Base-by-base conservation (phyloP, 1,140 invertebrate genomes). In the Dendroctonus valens region DNA sequence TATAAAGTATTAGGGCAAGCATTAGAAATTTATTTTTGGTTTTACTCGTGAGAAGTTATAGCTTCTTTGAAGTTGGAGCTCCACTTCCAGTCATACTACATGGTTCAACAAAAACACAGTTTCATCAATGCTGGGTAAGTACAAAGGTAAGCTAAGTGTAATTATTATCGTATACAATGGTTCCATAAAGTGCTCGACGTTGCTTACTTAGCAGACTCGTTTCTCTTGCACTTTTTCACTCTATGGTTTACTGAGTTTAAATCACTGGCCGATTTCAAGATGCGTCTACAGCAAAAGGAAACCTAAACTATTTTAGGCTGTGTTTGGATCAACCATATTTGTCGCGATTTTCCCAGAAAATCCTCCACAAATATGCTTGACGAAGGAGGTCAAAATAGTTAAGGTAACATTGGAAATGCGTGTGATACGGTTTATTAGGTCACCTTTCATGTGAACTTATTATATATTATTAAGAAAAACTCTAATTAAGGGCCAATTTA, bases 21-120 rank as follows among this genome's bases (percentile, higher is more conserved):
- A 78, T 75, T 50, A 61, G 75, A 67, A 75, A 72, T 71, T 67
- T 72, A 70, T 70, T 68, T 74, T 59, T 71, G 70, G 70, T 73
- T 63, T 79, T 79, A 79, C 77, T 79, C 77, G 72, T 79, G 76
- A 75, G 75, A 72, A 71, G 85, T 90, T 85, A 94, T 91, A 83
- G 91, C 91, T 87, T 94, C 90, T 87, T 88, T 91, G 91, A 94
- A 94, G 90, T 93, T 89, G 84, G 90, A 86, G 87, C 91, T 93
- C 89, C 91, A 90, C 86, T 91, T 91, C 92, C 92, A 94, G 85
- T 90, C 90, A 87, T 91, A 92, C 90, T 92, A 84, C 79, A 82
- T 81, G 55, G 68, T 68, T 69, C 78, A 79, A 81, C 80, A 80
- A 83, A 80, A 78, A 83, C 51, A 59, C 55, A 52, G 26, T 26